Percentiles rank a stretch among this genome's conserved stretches.
Conservation (phyloP, 2,797 vertebrate species). For the Platyrinchus mystaceus region DNA sequence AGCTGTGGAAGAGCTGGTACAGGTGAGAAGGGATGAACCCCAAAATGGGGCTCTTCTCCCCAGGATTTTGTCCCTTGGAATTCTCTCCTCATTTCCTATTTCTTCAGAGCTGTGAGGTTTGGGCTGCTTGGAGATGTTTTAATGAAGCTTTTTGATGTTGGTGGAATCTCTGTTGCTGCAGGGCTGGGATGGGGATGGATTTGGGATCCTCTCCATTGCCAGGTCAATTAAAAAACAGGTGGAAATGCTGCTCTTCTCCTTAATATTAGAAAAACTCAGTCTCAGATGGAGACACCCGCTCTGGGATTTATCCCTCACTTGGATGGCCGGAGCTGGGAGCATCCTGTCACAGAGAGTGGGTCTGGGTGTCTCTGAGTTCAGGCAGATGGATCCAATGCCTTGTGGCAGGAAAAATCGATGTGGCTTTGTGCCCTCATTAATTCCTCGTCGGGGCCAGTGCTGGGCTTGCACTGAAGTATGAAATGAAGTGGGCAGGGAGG, state of each 20-base stretch:
- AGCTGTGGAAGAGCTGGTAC: accelerated
- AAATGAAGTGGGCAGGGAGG: constrained; percentile 43
- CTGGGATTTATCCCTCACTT: background rate
- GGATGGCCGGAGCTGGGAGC: background rate
- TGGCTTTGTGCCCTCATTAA: background rate
- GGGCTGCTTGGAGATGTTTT: background rate
- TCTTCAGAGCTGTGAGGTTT: background rate
- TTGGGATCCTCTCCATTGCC: background rate
- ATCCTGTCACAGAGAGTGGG: background rate
- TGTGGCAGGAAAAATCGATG: background rate
- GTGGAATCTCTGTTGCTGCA: background rate
- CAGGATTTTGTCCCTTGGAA: background rate
- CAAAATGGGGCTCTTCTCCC: background rate
- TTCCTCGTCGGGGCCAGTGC: background rate
- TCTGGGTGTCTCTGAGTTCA: background rate
- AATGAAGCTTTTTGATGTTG: background rate
- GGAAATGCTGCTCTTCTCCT: background rate
- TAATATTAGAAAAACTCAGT: background rate
- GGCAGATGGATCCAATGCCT: accelerated
- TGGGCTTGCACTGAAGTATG: background rate
- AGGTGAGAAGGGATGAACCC: background rate
- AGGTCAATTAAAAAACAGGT: background rate
- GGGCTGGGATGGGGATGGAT: background rate
- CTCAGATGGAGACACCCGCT: accelerated
- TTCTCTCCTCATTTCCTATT: background rate